phyloP scores from a whole-genome alignment of 2,113 vertebrate species.

The Neodontobutis hainanensis region DNA sequence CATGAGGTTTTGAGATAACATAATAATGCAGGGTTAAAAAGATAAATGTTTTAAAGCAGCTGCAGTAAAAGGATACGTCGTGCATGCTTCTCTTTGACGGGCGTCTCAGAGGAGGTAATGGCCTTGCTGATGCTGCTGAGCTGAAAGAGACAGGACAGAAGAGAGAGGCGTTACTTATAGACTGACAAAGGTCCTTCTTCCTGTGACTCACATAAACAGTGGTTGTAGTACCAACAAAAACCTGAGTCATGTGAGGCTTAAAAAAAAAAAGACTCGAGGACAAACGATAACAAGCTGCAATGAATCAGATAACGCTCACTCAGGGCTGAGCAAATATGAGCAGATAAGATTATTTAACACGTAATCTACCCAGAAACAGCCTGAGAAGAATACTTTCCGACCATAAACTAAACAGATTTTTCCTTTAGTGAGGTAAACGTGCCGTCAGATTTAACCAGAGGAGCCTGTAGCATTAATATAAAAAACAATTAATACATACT shows the following conservation, averaged over 20 bases:
- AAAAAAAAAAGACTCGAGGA: constrained; percentile 11
- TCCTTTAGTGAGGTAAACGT: background rate
- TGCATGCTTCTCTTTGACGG: constrained; percentile 97
- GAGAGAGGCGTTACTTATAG: constrained; percentile 2
- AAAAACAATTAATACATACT: background rate
- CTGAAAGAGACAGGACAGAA: constrained; percentile 66
- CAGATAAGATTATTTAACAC: background rate
- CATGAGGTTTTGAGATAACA: background rate
- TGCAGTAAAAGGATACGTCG: constrained; percentile 89
- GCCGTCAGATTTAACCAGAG: background rate
- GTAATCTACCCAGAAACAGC: background rate
- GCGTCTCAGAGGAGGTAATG: constrained; percentile 90
- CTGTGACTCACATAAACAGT: background rate
- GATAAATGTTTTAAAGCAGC: background rate
- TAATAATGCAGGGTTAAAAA: background rate
- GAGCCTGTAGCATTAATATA: background rate
- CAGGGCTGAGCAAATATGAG: constrained; percentile 6
- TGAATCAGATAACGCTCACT: constrained; percentile 19
- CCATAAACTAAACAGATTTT: too few species aligned
- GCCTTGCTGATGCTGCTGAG: constrained; percentile 98
- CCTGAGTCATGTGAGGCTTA: constrained; percentile 1
- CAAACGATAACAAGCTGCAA: constrained; percentile 17
- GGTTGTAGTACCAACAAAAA: constrained; percentile 13
- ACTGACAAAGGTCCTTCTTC: background rate
- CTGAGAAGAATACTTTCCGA: background rate